Evolutionary conservation across 1,140 invertebrate genomes (phyloP), one percentile per base, ranked within the genome.

Genomic region (Cephus cinctus): DNA sequence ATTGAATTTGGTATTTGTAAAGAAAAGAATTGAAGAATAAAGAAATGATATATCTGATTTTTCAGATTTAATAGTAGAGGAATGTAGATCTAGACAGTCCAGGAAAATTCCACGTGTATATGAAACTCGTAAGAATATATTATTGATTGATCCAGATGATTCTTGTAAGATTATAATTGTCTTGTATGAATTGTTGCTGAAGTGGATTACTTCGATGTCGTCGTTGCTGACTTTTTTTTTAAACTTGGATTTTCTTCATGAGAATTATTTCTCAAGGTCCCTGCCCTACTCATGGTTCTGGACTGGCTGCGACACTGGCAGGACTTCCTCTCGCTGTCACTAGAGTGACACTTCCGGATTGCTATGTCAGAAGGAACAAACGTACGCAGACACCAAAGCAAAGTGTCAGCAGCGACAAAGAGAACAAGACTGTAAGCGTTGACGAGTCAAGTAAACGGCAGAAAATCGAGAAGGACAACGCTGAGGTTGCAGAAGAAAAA

Each of bases 361-460:
- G 51, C n/a, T 48, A 44, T 12, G 25, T 63, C 4, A 50, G 48
- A 18, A 38, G 59, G 30, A 60, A 64, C 23, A 64, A 61, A 27
- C 64, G 41, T 38, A 57, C 50, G 12, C 54, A 63, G 23, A 65
- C 43, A 0, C 47, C 51, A 30, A 11, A 11, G 27, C 9, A 23
- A 34, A 38, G 18, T 30, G 9, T 16, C 35, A 4, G 12, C 14
- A 9, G 27, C 14, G 27, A 12, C 14, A 9, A 30, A 9, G 27
- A 8, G 19, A 12, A 12, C 14, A 14, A 36, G 19, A 15, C 14
- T 18, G 34, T 12, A 36, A 36, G 14, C 9, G 15, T 12, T 3
- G 15, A 12, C 14, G 9, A 30, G 9, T n/a, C n/a, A n/a, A n/a
- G n/a, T n/a, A n/a, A n/a, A n/a, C n/a, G n/a, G n/a, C n/a, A n/a